Base-by-base conservation (phyloP, 2,113 vertebrate genomes). In the Rostratula benghalensis region DNA sequence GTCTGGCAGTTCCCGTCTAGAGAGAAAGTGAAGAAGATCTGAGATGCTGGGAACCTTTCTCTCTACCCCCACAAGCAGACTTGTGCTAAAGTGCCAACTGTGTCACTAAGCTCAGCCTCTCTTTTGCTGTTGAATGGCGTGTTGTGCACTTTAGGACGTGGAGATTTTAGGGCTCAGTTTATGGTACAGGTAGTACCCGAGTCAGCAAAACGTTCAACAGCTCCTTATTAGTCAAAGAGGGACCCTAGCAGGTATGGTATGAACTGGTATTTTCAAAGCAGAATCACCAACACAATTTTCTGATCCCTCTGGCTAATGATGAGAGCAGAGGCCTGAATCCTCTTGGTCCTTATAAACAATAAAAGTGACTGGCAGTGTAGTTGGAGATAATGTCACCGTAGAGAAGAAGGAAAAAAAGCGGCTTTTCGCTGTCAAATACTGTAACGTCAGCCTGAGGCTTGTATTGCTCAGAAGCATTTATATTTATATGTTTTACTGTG, bases 1-100 rank as follows among this genome's bases (percentile, higher is more conserved):
- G 98, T 94, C 97, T 99, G 79, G 51, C 96, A 46, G 21, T 96
- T 95, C 93, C 97, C 93, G 83, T 94, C 67, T 98, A 97, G 96
- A 83, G 94, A 57, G 53, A 23, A 48, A 75, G 57, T 65, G 69
- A 53, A 78, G 74, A 41, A 56, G 67, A 85, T 87, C n/a, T 80
- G 63, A 54, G 33, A 41, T 3, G 3, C n/a, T 31, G 53, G 53
- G 77, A 97, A 53, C 41, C 57, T 61, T 80, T 61, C 24, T 90
- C 7, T 89, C 41, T 78, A 68, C 53, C 37, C 43, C 61, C 19
- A 50, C 64, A 37, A 25, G 35, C 28, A 46, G 91, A 64, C 61
- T 87, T 63, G 33, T 75, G 45, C 87, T 81, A 11, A 83, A 85
- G 41, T 50, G 56, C 93, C 64, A 71, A 5, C 46, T n/a, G 33